Percentiles rank a stretch among this genome's conserved stretches.
Conservation (phyloP, 2,888 invertebrate genomes). For the Eristalinus aeneus region DNA sequence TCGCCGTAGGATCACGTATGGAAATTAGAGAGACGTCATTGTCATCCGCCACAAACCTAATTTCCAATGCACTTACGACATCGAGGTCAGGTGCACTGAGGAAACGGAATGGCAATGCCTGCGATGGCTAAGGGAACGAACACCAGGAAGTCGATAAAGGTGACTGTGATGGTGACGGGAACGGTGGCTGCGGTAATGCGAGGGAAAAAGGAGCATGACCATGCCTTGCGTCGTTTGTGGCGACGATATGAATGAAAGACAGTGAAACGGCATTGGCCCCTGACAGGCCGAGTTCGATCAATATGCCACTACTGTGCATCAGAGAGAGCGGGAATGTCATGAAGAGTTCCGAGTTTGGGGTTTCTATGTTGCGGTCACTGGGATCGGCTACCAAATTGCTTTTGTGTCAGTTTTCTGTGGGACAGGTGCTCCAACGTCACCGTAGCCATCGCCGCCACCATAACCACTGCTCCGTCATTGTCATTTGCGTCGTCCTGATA, state of each 20-base stretch:
- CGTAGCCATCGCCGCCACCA: too few relatives aligned
- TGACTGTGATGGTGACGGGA: not conserved
- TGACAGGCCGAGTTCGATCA: slow-evolving; percentile 36
- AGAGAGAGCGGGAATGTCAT: slow-evolving; percentile 24
- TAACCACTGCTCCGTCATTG: not conserved
- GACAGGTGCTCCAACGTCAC: slow-evolving; percentile 23
- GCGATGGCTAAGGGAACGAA: not conserved
- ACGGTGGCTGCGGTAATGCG: not conserved
- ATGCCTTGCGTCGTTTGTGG: slow-evolving; percentile 47
- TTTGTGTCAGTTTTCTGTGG: slow-evolving; percentile 45
- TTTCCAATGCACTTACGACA: slow-evolving; percentile 59
- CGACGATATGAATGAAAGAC: slow-evolving; percentile 15
- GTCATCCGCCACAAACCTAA: slow-evolving; percentile 66
- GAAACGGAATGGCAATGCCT: not conserved
- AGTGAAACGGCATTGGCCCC: not conserved
- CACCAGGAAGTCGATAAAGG: not conserved
- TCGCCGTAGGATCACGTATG: slow-evolving; percentile 40
- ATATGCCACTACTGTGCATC: slow-evolving; percentile 15
- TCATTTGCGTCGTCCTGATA: not conserved
- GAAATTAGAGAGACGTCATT: slow-evolving; percentile 61
- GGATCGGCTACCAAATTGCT: slow-evolving; percentile 39
- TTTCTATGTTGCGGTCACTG: slow-evolving; percentile 7
- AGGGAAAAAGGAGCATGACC: slow-evolving; percentile 14
- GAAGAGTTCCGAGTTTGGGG: slow-evolving; percentile 21
- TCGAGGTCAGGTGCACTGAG: not conserved